Evolutionary conservation across 2,113 vertebrate genomes (phyloP).

Genomic region (Crotalus viridis): DNA sequence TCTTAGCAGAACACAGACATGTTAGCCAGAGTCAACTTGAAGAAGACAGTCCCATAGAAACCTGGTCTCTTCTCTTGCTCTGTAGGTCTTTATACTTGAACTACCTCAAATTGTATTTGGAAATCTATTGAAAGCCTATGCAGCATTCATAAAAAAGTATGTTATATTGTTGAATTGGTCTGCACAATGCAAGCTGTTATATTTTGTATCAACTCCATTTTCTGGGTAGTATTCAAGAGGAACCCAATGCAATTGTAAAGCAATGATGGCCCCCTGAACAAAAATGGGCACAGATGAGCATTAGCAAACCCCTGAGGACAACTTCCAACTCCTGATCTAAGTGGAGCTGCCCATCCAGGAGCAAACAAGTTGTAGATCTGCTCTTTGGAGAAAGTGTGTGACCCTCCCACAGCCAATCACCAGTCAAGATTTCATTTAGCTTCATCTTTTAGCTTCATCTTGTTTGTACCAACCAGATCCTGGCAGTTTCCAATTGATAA

Average conservation of each 20-base stretch:
- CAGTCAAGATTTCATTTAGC: neutral
- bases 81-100: neutral
- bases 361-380: neutral
- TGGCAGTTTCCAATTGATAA: neutral
- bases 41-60: neutral
- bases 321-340: neutral
- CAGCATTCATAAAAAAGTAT: neutral
- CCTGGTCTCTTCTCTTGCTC: neutral
- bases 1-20: neutral
- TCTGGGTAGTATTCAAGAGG: neutral
- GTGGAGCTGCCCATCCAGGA: neutral
- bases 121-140: neutral
- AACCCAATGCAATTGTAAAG: neutral
- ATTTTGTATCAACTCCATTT: neutral
- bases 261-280: neutral
- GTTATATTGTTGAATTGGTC: neutral
- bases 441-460: neutral
- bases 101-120: neutral
- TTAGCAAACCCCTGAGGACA: neutral
- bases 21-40: neutral
- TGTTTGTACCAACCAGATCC: neutral
- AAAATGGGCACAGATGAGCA: neutral
- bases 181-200: neutral
- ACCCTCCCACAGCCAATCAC: neutral
- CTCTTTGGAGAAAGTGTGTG: neutral